These are phyloP conservation scores for Mustela nigripes DNA, from an alignment of 2,113 vertebrate genomes.

Conservation along the genomic window DNA sequence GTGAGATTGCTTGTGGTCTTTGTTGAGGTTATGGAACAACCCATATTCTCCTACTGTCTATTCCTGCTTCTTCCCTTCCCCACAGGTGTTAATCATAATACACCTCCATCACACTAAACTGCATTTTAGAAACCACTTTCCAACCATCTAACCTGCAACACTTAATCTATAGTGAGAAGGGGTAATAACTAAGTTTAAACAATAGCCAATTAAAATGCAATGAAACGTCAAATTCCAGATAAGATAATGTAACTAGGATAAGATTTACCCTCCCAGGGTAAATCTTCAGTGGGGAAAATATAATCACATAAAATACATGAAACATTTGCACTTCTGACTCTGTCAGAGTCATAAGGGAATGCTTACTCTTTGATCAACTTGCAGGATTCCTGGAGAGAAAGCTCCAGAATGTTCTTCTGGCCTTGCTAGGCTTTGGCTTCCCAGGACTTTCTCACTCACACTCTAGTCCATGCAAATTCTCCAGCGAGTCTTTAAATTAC, in stretches of 20 bases:
- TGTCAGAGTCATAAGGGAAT: neutral
- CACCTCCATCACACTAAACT: neutral
- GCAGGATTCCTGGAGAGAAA: neutral
- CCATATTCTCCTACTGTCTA: neutral
- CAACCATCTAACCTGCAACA: neutral
- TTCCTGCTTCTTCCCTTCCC: neutral
- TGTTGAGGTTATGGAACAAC: no score
- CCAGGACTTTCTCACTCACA: neutral
- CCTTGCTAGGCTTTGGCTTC: neutral
- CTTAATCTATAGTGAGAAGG: neutral
- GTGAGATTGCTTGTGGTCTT: neutral
- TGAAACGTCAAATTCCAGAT: neutral
- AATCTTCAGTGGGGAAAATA: no score
- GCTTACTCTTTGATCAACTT: neutral
- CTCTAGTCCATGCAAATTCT: neutral
- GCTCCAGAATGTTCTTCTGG: neutral
- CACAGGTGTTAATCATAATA: neutral
- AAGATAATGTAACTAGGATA: neutral
- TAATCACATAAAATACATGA: neutral
- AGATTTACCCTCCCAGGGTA: neutral
- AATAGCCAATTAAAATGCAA: neutral
- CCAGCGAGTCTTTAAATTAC: neutral
- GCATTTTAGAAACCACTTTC: neutral
- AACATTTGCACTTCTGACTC: neutral
- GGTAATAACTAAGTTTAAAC: neutral